Percentiles rank a stretch among this genome's conserved stretches.
These are phyloP conservation scores for Drosophila austrosaltans DNA, from an alignment of 2,888 invertebrate species.

Conservation along the genomic window DNA sequence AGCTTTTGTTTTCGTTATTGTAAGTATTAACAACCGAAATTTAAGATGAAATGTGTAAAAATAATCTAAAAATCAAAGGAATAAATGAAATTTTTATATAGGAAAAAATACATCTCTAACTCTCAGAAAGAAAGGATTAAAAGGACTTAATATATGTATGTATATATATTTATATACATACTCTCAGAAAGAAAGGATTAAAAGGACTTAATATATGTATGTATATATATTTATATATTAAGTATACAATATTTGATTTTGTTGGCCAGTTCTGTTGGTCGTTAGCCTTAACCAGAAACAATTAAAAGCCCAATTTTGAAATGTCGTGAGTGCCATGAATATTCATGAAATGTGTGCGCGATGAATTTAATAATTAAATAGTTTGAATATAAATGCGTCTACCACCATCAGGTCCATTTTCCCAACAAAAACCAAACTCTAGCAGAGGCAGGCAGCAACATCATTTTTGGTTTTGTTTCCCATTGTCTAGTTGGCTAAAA, in stretches of 20 bases:
- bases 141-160: background rate
- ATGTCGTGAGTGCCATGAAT: conserved; percentile 70
- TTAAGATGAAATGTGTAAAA: too few species aligned
- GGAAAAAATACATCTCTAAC: too few species aligned
- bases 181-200: too few species aligned
- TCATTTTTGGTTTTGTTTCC: conserved; percentile 13
- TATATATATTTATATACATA: conserved; percentile 8
- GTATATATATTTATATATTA: conserved; percentile 9
- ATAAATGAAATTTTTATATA: too few species aligned
- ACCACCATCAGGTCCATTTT: conserved; percentile 36
- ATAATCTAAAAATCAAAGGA: too few species aligned
- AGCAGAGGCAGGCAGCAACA: conserved; percentile 6
- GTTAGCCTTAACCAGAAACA: conserved; percentile 54
- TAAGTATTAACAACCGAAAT: too few species aligned
- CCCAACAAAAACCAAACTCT: background rate
- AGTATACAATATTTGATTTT: conserved; percentile 4
- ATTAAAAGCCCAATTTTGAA: conserved; percentile 68
- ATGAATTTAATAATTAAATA: conserved; percentile 69
- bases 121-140: too few species aligned
- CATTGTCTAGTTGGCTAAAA: conserved; percentile 20
- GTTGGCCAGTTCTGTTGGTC: conserved; percentile 8
- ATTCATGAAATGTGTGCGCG: conserved; percentile 61
- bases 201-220: background rate
- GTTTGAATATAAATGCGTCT: conserved; percentile 65
- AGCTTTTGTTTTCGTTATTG: too few species aligned